These are phyloP conservation scores for Mustelus asterias DNA, from an alignment of 2,113 vertebrate species.

Conservation along the genomic window DNA sequence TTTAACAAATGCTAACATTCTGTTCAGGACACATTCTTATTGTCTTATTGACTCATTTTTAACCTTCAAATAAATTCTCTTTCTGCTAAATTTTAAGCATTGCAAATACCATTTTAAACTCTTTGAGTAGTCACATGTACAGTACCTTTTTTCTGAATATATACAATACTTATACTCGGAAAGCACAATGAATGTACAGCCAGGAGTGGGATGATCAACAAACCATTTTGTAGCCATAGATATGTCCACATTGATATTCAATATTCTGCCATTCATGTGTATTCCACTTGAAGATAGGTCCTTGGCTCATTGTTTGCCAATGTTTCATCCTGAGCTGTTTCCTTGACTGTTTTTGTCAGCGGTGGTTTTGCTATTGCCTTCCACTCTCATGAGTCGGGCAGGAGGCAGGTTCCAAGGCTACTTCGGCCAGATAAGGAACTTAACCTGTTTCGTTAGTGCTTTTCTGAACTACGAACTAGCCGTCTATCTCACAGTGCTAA, in stretches of 20 bases:
- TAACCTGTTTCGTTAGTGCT: not conserved
- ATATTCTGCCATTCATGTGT: not conserved
- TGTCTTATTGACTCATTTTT: not conserved
- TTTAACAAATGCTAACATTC: not conserved
- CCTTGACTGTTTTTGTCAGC: not conserved
- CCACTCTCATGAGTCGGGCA: not conserved
- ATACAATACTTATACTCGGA: not conserved
- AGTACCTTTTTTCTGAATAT: not conserved
- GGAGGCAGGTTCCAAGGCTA: not conserved
- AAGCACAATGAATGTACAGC: not conserved
- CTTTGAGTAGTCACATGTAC: not conserved
- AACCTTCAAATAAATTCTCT: not conserved
- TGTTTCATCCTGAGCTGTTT: not conserved
- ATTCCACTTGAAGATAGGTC: not conserved
- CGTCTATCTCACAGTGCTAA: not conserved
- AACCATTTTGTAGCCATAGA: not conserved
- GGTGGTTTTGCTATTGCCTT: not conserved
- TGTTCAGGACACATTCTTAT: not conserved
- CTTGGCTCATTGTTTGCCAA: not conserved
- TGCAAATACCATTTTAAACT: not conserved
- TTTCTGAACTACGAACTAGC: not conserved
- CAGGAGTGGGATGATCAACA: not conserved
- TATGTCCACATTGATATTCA: not conserved
- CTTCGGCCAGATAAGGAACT: not conserved
- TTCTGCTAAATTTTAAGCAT: not conserved